A percentile compares a stretch with the other conserved stretches of the same genome.
Evolutionary conservation across 2,113 vertebrate species (phyloP).

Genomic region (Pachyramphus minor): DNA sequence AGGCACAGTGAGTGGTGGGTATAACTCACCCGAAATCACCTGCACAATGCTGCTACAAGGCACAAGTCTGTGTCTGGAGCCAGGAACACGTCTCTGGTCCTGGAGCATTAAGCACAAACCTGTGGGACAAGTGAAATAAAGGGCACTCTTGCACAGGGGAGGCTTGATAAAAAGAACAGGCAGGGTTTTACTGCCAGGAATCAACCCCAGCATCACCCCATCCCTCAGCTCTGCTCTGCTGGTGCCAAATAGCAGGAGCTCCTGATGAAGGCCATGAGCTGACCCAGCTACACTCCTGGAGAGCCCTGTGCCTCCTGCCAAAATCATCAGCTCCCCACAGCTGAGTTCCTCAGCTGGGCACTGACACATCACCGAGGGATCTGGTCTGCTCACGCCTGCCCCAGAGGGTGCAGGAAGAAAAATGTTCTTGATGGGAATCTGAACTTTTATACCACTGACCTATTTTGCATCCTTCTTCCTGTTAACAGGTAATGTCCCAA

Average conservation of each 20-base stretch:
- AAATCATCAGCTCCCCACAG: neutral
- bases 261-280: neutral
- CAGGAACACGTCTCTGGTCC: fast-evolving
- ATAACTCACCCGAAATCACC: neutral
- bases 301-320: neutral
- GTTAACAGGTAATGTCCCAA: fast-evolving
- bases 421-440: neutral
- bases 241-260: neutral
- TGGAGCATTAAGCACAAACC: neutral
- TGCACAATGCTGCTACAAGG: fast-evolving
- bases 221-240: neutral
- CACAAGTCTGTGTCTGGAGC: neutral
- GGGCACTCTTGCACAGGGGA: neutral
- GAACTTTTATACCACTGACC: neutral
- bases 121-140: neutral
- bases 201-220: neutral
- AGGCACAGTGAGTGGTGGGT: neutral
- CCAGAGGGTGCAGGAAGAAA: neutral
- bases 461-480: neutral
- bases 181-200: neutral
- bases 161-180: neutral
- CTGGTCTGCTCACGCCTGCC: neutral
- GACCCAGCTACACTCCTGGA: neutral
- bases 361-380: fast-evolving
- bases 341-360: neutral